Percentiles rank a stretch among this genome's conserved stretches.
Evolutionary conservation across 2,113 vertebrate genomes (phyloP).

Genomic region (Calyptommatus sinebrachiatus): DNA sequence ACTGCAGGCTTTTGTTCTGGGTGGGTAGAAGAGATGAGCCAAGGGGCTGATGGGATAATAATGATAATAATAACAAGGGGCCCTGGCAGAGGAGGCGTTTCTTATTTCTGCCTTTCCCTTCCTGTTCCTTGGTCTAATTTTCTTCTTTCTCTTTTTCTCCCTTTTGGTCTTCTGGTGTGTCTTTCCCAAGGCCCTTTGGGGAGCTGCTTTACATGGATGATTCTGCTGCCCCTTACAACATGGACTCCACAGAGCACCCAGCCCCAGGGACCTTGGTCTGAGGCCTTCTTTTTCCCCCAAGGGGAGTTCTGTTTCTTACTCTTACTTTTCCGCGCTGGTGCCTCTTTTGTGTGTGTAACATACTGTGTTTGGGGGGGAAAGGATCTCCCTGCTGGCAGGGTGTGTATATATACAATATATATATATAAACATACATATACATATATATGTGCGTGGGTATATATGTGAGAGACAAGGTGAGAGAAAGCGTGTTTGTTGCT

Average conservation of each 20-base stretch:
- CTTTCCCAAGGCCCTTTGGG: constrained; percentile 69
- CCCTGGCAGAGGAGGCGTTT: not conserved
- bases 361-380: not conserved
- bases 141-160: not conserved
- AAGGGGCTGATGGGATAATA: constrained; percentile 23
- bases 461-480: not conserved
- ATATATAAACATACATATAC: not conserved
- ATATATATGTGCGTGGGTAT: not conserved
- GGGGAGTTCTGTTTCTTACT: constrained; percentile 11
- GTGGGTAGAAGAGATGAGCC: not conserved
- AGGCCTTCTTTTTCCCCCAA: constrained; percentile 41
- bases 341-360: constrained; percentile 9
- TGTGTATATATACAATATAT: too few relatives aligned
- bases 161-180: constrained; percentile 20
- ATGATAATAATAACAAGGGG: not conserved
- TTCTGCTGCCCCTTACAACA: constrained; percentile 72
- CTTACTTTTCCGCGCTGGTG: not conserved
- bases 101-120: not conserved
- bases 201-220: constrained; percentile 72
- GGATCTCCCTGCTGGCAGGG: constrained; percentile 34
- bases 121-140: constrained; percentile 37
- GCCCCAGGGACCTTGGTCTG: constrained; percentile 83
- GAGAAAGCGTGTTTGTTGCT: not conserved
- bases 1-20: not conserved
- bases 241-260: constrained; percentile 66